Evolutionary conservation across 2,113 vertebrate species (phyloP), one percentile per base, ranked within the genome.

Genomic region (Cheilinus undulatus): DNA sequence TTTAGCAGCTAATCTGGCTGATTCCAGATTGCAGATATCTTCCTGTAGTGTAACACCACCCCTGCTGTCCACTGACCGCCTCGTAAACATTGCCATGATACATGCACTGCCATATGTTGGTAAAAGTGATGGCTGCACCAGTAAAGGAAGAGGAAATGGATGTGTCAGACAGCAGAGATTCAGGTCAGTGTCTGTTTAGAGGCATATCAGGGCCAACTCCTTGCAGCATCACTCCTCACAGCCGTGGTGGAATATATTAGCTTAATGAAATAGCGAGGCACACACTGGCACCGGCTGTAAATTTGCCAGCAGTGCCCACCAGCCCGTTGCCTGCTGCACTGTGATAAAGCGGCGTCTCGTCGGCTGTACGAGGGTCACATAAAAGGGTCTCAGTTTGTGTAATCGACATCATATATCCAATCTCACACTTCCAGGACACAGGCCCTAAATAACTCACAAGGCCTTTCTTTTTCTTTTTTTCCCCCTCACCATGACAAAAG

Each of bases 241-340:
- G 62, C 34, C 65, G 34, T 65, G 59, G 70, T 70, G 74, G 91
- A 88, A 93, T 93, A 89, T 88, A 92, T 93, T 90, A 91, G 85
- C 73, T 80, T 92, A 89, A 92, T 92, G 91, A 93, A 92, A 90
- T 27, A 72, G 84, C 74, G 38, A 69, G 58, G 70, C 73, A 62
- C 38, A 36, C 56, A 45, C 65, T 50, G 73, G 68, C 84, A 73
- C 59, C n/a, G 79, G 42, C 61, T 70, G 82, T 92, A 91, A 88
- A 91, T 88, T 74, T 71, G 23, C 51, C 69, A 45, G 59, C 59
- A 15, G 75, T 48, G 68, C 65, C 67, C 61, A 73, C 73, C 64
- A 60, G 59, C 68, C 54, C 52, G 2, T 38, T 34, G 38, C 10
- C 20, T 54, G 68, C 76, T 46, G 68, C 69, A 13, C 20, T 19